Base-by-base conservation (phyloP, 1,140 invertebrate species). In the Sinella curviseta region DNA sequence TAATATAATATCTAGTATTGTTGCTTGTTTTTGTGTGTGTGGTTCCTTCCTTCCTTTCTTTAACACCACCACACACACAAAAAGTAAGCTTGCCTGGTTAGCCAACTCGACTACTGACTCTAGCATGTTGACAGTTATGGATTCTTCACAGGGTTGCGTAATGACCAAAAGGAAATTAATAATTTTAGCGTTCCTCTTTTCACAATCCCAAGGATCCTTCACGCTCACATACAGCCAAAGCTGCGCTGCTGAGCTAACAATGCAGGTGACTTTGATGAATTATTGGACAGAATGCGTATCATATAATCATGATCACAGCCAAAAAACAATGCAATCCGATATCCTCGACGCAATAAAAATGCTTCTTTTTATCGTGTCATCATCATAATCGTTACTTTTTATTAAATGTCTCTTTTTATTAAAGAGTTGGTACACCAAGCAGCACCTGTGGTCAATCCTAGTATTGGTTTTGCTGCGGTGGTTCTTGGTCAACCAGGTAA, bases 401-500 rank as follows among this genome's bases (percentile, higher is more conserved):
- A n/a, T n/a, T n/a, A n/a, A n/a, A n/a, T n/a, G n/a, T n/a, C n/a
- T n/a, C n/a, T n/a, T n/a, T n/a, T n/a, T n/a, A n/a, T n/a, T n/a
- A n/a, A n/a, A n/a, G n/a, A n/a, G n/a, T n/a, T n/a, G n/a, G n/a
- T n/a, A n/a, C n/a, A n/a, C n/a, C n/a, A n/a, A n/a, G n/a, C n/a
- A n/a, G n/a, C n/a, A n/a, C n/a, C n/a, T n/a, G n/a, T n/a, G n/a
- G n/a, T n/a, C n/a, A n/a, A n/a, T n/a, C n/a, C n/a, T n/a, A n/a
- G n/a, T 20, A 48, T 48, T 20, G 39, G 39, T 48, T 48, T n/a
- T n/a, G n/a, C n/a, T n/a, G n/a, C n/a, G n/a, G n/a, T n/a, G n/a
- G n/a, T n/a, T 70, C 65, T 70, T 70, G 65, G 65, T 70, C 65
- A 70, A 70, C 65, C 65, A 70, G 65, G 65, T 70, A 70, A 70